Evolutionary conservation across 2,113 vertebrate genomes (phyloP).

Genomic region (Lycaon pictus): DNA sequence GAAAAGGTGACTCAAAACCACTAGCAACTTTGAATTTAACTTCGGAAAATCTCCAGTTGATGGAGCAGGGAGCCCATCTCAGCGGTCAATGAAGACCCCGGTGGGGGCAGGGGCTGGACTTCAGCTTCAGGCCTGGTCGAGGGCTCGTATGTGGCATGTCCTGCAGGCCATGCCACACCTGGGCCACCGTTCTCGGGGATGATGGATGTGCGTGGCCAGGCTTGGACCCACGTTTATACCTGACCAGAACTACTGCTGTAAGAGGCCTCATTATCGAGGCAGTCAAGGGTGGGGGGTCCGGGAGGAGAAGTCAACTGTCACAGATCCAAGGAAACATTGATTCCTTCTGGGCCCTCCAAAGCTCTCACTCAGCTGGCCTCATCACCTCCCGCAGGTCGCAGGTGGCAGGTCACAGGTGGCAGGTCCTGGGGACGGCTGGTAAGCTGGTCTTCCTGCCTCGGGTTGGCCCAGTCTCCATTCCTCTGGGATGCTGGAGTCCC

Average conservation of each 20-base stretch:
- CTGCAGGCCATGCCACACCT: accelerated
- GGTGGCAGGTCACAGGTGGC: background rate
- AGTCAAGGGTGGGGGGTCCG: background rate
- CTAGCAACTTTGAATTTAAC: constrained; percentile 71
- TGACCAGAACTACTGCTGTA: background rate
- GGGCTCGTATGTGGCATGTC: accelerated
- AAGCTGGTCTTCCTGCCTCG: background rate
- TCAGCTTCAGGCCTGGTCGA: background rate
- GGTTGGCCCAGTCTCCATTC: accelerated
- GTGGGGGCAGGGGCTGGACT: accelerated
- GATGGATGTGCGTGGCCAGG: accelerated
- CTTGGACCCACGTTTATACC: background rate
- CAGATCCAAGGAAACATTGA: background rate
- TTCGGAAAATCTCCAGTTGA: constrained; percentile 50
- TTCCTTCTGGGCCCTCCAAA: background rate
- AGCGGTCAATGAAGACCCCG: background rate
- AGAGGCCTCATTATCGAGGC: background rate
- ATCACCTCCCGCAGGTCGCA: too few relatives aligned
- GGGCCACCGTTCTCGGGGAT: accelerated
- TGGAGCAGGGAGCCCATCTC: background rate
- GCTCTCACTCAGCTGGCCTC: too few relatives aligned
- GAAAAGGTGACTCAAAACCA: constrained; percentile 75
- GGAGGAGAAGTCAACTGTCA: accelerated
- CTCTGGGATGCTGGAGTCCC: background rate
- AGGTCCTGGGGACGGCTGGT: background rate